Conservation (phyloP, 2,113 vertebrate species). For the Ptilonorhynchus violaceus region DNA sequence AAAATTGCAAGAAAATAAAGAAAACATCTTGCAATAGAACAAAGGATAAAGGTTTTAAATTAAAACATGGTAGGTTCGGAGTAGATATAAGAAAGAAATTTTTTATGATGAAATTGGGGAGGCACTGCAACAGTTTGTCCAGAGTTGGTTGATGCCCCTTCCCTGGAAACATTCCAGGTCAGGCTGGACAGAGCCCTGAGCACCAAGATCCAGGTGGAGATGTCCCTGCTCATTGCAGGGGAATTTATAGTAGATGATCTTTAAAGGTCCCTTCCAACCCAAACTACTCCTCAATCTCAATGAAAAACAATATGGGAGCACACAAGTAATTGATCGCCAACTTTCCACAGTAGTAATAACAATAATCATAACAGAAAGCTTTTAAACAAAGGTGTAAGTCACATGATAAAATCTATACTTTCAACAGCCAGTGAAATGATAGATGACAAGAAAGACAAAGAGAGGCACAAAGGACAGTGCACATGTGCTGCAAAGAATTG, state of each 20-base stretch:
- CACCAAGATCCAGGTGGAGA: background rate
- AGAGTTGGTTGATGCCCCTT: background rate
- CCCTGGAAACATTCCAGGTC: background rate
- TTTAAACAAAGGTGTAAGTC: background rate
- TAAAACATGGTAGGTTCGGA: background rate
- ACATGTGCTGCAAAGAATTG: background rate
- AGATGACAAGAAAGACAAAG: background rate
- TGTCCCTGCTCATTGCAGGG: background rate
- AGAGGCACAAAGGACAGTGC: background rate
- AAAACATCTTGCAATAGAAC: background rate
- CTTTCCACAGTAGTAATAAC: background rate
- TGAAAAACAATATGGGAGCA: background rate
- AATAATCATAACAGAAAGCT: background rate
- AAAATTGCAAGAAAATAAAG: background rate
- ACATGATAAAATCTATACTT: background rate
- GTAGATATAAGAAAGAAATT: background rate
- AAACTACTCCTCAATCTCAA: background rate
- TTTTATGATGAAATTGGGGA: rapidly evolving
- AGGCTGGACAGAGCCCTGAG: background rate
- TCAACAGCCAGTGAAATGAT: background rate
- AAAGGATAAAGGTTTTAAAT: background rate
- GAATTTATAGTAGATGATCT: background rate
- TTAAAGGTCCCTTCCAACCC: background rate
- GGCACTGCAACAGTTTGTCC: background rate
- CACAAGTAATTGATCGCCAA: background rate